phyloP scores from a whole-genome alignment of 1,140 invertebrate species.

The Orchesella cincta region DNA sequence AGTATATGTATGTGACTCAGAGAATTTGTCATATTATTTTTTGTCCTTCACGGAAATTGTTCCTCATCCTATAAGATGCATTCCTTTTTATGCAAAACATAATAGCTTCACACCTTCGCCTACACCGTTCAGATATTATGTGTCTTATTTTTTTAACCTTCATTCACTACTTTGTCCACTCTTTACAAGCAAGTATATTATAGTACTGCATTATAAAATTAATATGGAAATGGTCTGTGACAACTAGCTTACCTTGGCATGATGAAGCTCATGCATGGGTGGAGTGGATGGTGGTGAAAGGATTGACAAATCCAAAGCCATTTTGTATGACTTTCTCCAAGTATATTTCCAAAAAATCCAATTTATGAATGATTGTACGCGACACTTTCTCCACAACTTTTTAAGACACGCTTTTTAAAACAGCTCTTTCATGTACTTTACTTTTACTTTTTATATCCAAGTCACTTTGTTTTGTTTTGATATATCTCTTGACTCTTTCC shows the following conservation, averaged over 20 bases:
- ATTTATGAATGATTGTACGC: not conserved
- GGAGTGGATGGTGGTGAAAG: slow-evolving; percentile 50
- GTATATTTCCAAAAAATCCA: not conserved
- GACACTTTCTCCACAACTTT: slow-evolving; percentile 2
- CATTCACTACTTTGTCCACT: too few species aligned
- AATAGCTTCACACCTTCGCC: too few species aligned
- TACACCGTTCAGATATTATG: too few species aligned
- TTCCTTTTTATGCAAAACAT: too few species aligned
- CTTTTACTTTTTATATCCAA: not conserved
- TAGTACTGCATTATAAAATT: too few species aligned
- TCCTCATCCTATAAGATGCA: too few species aligned
- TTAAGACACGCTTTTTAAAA: not conserved
- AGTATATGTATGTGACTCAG: too few species aligned
- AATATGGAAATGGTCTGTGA: too few species aligned
- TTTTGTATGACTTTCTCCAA: slow-evolving; percentile 30
- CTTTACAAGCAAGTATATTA: too few species aligned
- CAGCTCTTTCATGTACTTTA: not conserved
- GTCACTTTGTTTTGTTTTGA: not conserved
- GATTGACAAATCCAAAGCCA: slow-evolving; percentile 48
- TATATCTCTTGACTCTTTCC: not conserved
- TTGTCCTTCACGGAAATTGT: too few species aligned
- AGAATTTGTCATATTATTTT: too few species aligned
- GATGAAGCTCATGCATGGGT: slow-evolving; percentile 25
- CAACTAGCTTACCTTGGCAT: slow-evolving; percentile 21
- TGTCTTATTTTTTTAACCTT: too few species aligned